A percentile compares a stretch with the other conserved stretches of the same genome.
Conservation (phyloP, 2,113 vertebrate genomes). For the Sander lucioperca region DNA sequence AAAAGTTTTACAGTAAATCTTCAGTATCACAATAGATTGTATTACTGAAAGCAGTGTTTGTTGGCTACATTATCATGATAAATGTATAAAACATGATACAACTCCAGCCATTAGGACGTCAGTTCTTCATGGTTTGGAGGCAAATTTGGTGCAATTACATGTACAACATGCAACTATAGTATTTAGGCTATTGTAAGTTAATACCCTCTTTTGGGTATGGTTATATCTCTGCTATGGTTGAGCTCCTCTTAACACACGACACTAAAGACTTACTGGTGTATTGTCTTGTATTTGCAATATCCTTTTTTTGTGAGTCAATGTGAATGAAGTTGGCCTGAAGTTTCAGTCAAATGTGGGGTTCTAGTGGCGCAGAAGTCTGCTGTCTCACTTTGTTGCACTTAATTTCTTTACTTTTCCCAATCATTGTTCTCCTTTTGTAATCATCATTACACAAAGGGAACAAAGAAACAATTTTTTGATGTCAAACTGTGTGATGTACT, state of each 20-base stretch:
- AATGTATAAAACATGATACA: not conserved
- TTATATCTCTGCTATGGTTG: not conserved
- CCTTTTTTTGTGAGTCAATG: not conserved
- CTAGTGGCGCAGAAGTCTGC: not conserved
- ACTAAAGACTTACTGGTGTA: not conserved
- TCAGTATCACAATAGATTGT: not conserved
- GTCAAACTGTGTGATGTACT: slow-evolving; percentile 43
- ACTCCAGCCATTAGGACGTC: not conserved
- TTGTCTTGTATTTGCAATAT: not conserved
- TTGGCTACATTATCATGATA: not conserved
- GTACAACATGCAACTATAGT: not conserved
- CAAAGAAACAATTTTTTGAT: slow-evolving; percentile 50
- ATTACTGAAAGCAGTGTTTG: not conserved
- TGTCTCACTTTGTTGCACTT: not conserved
- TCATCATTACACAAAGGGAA: slow-evolving; percentile 51
- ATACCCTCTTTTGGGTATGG: not conserved
- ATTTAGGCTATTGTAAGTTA: slow-evolving; percentile 14
- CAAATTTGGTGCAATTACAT: slow-evolving; percentile 1
- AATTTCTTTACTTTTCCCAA: slow-evolving; percentile 11
- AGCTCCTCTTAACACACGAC: not conserved
- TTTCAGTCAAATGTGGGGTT: not conserved
- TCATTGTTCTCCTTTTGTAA: slow-evolving; percentile 50
- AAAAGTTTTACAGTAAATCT: no score
- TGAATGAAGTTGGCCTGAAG: slow-evolving; percentile 4
- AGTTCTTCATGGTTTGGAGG: not conserved